Evolutionary conservation across 1,140 invertebrate species (phyloP), one percentile per base, ranked within the genome.

Genomic region (Hestina assimilis): DNA sequence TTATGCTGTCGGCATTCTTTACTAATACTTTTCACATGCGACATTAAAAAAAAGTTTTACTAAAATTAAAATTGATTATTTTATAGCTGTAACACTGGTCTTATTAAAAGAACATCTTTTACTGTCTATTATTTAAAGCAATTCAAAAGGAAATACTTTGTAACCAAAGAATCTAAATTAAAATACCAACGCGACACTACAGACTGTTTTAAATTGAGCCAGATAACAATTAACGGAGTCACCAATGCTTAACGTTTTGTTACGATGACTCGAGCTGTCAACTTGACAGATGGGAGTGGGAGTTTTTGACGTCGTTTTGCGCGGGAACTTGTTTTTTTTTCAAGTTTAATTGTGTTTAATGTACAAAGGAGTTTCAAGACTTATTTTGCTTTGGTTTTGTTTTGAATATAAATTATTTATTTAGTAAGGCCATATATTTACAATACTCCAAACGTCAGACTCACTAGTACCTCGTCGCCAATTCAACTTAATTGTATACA

Each of bases 171-270:
- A 54, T 54, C 24, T 23, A 45, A 54, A 54, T 54, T 29, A 45
- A 45, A 26, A 54, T 54, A 23, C 40, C 41, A 9, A n/a, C 24
- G 28, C 48, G 19, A 48, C 35, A 29, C 35, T 51, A 35, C 26
- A 46, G 50, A 42, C 31, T 53, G 35, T 66, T 62, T n/a, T 52
- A 64, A 76, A 72, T 79, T 74, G 76, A 74, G 71, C 72, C 70
- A 73, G 74, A 80, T 83, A 69, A 80, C 77, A 83, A 85, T 85
- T 85, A 85, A 83, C 76, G 54, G 66, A 82, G 65, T 76, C 75
- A 75, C 75, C 62, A 72, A 70, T 72, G 78, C 82, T 33, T 83
- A 76, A 81, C 81, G 71, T 51, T 59, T 53, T 40, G 29, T 31
- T 12, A 31, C 29, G 29, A 12, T 69, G 60, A 68, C 40, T 61